A percentile compares a stretch with the other conserved stretches of the same genome.
These are phyloP conservation scores for Pleuronectes platessa DNA, from an alignment of 2,113 vertebrate genomes.

Conservation along the genomic window DNA sequence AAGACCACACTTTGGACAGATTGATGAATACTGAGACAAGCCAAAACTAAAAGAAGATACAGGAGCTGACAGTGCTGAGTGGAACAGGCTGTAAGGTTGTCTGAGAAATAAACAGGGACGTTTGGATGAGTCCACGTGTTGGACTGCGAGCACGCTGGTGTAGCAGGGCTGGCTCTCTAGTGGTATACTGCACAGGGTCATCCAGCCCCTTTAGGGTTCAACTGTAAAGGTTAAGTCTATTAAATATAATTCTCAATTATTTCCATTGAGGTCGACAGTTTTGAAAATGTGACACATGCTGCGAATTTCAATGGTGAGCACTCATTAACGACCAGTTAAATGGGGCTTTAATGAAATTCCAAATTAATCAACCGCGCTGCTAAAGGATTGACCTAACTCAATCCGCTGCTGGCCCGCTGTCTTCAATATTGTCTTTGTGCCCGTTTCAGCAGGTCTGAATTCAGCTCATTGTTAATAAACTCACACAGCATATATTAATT, in stretches of 20 bases:
- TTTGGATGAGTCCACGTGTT: too few species aligned
- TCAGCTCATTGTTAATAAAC: conserved; percentile 59
- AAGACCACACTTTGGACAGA: too few species aligned
- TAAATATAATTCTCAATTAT: conserved; percentile 13
- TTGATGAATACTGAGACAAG: too few species aligned
- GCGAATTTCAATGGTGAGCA: conserved; percentile 16
- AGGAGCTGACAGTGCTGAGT: too few species aligned
- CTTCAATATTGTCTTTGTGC: conserved; percentile 46
- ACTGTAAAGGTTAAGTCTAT: neutral
- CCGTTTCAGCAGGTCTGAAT: conserved; percentile 25
- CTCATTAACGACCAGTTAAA: conserved; percentile 55
- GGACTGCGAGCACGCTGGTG: too few species aligned
- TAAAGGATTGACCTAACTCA: conserved; percentile 49
- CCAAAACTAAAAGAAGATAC: too few species aligned
- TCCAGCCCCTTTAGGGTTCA: too few species aligned
- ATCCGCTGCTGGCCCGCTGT: conserved; percentile 19
- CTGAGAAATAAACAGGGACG: too few species aligned
- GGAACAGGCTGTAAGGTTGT: too few species aligned
- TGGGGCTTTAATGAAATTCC: conserved; percentile 59
- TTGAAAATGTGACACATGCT: conserved; percentile 14
- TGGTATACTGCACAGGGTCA: too few species aligned
- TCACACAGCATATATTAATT: conserved; percentile 51
- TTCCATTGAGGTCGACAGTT: conserved; percentile 11
- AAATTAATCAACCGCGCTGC: conserved; percentile 57
- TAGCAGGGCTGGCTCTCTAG: too few species aligned